Conservation (phyloP, 2,888 invertebrate species). For the Melieria picta region DNA sequence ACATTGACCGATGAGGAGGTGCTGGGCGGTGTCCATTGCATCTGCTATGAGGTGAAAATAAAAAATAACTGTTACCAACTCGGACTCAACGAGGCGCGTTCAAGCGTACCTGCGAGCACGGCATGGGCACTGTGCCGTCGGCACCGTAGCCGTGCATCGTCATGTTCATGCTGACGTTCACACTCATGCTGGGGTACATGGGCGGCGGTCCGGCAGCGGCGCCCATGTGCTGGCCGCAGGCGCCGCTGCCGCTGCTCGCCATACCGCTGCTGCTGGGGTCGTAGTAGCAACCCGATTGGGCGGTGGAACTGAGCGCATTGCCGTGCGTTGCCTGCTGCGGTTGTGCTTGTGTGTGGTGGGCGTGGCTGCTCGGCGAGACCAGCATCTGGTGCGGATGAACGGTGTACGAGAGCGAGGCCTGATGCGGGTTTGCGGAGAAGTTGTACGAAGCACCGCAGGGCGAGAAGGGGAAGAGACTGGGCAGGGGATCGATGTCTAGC, state of each 20-base stretch:
- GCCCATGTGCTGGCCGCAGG: conserved; percentile 44
- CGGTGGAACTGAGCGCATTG: conserved; percentile 49
- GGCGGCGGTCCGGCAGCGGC: conserved; percentile 59
- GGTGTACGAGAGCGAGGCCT: conserved; percentile 68
- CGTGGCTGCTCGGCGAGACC: conserved; percentile 68
- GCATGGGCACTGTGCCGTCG: conserved; percentile 63
- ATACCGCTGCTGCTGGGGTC: conserved; percentile 54
- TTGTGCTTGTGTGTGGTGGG: conserved; percentile 41
- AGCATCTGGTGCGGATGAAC: conserved; percentile 75
- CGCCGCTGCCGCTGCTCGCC: conserved; percentile 26
- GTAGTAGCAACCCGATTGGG: conserved; percentile 56
- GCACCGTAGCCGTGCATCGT: conserved; percentile 84
- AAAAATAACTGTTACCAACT: not conserved
- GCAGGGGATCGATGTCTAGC: conserved; percentile 86
- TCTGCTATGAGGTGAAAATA: conserved; percentile 49
- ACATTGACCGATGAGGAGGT: conserved; percentile 73
- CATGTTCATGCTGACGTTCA: conserved; percentile 96
- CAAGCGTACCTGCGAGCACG: conserved; percentile 74
- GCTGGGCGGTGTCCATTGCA: conserved; percentile 80
- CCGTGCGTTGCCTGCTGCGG: conserved; percentile 47
- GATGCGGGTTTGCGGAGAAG: conserved; percentile 65
- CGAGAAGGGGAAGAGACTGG: conserved; percentile 87
- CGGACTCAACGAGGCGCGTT: not conserved
- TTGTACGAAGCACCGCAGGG: conserved; percentile 82
- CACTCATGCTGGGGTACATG: conserved; percentile 92